These are phyloP conservation scores for Thecocarcelia acutangulata DNA, from an alignment of 2,888 invertebrate genomes.

Conservation along the genomic window DNA sequence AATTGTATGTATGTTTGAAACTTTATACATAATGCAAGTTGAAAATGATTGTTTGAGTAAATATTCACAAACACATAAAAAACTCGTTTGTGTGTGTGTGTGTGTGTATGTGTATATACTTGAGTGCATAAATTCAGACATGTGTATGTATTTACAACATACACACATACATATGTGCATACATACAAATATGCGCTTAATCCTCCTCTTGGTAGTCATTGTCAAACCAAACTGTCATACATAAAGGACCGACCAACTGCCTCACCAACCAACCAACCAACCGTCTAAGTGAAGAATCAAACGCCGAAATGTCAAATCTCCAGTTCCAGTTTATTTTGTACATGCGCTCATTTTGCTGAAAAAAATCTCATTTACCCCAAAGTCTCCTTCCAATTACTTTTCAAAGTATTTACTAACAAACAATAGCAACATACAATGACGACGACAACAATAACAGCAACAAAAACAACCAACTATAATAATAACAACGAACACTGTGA, in stretches of 20 bases:
- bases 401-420: slow-evolving; percentile 66
- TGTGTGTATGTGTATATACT: not conserved
- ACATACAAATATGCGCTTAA: slow-evolving; percentile 37
- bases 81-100: not conserved
- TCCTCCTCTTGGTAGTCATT: slow-evolving; percentile 60
- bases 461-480: not conserved
- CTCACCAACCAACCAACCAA: slow-evolving; percentile 6
- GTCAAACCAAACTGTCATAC: slow-evolving; percentile 65
- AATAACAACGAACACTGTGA: slow-evolving; percentile 3
- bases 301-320: slow-evolving; percentile 34
- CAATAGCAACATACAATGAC: slow-evolving; percentile 54
- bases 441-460: slow-evolving; percentile 19
- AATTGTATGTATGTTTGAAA: not conserved
- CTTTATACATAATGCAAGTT: slow-evolving; percentile 37
- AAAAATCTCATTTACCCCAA: slow-evolving; percentile 48
- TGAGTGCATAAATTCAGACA: not conserved
- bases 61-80: not conserved
- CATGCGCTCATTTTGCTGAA: slow-evolving; percentile 60
- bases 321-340: slow-evolving; percentile 52
- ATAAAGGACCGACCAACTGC: slow-evolving; percentile 21
- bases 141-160: not conserved
- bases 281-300: slow-evolving; percentile 5
- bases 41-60: slow-evolving; percentile 55
- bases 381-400: slow-evolving; percentile 59
- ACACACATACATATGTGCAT: slow-evolving; percentile 11